Evolutionary conservation across 2,888 invertebrate species (phyloP).

Genomic region (Prenolepis imparis): DNA sequence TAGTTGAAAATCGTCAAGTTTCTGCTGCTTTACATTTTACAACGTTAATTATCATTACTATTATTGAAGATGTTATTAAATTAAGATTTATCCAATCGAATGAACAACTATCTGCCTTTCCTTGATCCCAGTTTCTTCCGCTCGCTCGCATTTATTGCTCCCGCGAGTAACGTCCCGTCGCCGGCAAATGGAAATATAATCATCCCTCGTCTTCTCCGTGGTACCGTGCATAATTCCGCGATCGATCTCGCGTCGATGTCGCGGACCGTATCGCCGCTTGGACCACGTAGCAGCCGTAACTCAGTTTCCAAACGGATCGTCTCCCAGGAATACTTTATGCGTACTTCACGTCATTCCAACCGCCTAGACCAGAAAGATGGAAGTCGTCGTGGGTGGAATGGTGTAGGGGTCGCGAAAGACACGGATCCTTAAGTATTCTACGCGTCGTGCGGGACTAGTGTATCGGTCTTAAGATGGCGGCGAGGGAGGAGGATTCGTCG

Average conservation of each 20-base stretch:
- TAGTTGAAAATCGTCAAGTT: not conserved
- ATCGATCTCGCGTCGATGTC: conserved; percentile 49
- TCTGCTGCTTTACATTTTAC: not conserved
- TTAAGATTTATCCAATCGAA: not conserved
- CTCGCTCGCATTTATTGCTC: conserved; percentile 28
- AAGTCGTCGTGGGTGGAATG: conserved; percentile 48
- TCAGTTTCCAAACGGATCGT: conserved; percentile 84
- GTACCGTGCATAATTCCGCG: conserved; percentile 70
- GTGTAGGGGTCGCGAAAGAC: conserved; percentile 47
- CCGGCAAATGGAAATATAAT: conserved; percentile 63
- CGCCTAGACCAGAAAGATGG: conserved; percentile 46
- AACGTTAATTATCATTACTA: not conserved
- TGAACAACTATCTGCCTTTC: not conserved
- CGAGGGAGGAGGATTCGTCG: conserved; percentile 56
- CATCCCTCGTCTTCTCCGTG: conserved; percentile 35
- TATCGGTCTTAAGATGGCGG: conserved; percentile 67
- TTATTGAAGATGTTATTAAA: not conserved
- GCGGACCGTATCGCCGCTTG: conserved; percentile 70
- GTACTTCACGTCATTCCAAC: conserved; percentile 75
- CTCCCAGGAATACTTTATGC: conserved; percentile 84
- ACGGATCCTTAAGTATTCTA: conserved; percentile 82
- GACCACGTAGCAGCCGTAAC: conserved; percentile 83
- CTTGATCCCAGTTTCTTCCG: not conserved
- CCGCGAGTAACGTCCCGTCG: conserved; percentile 48
- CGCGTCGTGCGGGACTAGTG: conserved; percentile 76